A percentile compares a stretch with the other conserved stretches of the same genome.
These are phyloP conservation scores for Coranthus polyacanthus DNA, from an alignment of 2,797 vertebrate genomes.

Conservation along the genomic window DNA sequence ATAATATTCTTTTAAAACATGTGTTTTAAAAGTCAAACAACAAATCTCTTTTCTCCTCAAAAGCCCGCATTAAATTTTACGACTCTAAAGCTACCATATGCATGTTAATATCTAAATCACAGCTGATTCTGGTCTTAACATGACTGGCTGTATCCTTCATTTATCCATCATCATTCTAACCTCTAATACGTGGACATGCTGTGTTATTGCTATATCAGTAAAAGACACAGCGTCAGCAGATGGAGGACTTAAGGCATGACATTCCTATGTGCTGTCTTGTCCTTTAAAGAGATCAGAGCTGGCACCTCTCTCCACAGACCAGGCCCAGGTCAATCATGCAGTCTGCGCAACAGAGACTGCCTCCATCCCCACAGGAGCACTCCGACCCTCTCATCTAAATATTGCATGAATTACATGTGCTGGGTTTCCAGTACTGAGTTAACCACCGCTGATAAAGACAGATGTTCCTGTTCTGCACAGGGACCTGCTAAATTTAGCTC, in stretches of 20 bases:
- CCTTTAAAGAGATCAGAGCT: slow-evolving; percentile 71
- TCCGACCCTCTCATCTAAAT: slow-evolving; percentile 83
- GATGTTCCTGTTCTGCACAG: slow-evolving; percentile 72
- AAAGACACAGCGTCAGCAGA: slow-evolving; percentile 40
- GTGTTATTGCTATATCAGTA: slow-evolving; percentile 59
- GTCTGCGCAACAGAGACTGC: slow-evolving; percentile 54
- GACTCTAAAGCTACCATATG: not conserved
- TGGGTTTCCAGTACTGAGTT: slow-evolving; percentile 74
- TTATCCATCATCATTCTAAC: slow-evolving; percentile 37
- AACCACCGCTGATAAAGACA: slow-evolving; percentile 79
- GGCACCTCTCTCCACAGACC: slow-evolving; percentile 59
- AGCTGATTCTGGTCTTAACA: slow-evolving; percentile 35
- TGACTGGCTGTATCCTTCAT: slow-evolving; percentile 34
- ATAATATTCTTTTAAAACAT: slow-evolving; percentile 11
- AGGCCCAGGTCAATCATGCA: slow-evolving; percentile 66
- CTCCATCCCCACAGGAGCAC: slow-evolving; percentile 74
- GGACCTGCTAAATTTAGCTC: slow-evolving; percentile 71
- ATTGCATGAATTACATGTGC: slow-evolving; percentile 84
- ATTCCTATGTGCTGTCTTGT: slow-evolving; percentile 54
- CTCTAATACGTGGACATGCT: slow-evolving; percentile 30
- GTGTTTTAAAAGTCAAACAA: no score
- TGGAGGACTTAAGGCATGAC: slow-evolving; percentile 50
- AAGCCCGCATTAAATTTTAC: no score
- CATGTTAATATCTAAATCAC: slow-evolving; percentile 37
- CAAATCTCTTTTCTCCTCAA: no score